phyloP scores from a whole-genome alignment of 2,888 invertebrate species.

The Oxyteleia sp. region DNA sequence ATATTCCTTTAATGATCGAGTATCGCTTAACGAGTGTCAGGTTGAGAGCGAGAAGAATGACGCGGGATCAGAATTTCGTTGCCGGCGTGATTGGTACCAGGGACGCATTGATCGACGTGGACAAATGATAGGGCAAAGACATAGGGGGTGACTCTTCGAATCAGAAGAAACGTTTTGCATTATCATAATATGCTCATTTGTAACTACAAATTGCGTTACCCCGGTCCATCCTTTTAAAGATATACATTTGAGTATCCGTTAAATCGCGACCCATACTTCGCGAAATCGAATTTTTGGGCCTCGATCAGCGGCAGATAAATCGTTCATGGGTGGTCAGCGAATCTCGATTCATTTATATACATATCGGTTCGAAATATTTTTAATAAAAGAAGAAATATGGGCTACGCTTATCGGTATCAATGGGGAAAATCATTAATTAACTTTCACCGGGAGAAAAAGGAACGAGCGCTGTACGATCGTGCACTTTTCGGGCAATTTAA shows the following conservation, averaged over 20 bases:
- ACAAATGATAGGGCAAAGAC: constrained; percentile 83
- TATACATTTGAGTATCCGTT: constrained; percentile 80
- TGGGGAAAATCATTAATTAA: constrained; percentile 42
- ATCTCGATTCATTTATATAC: constrained; percentile 38
- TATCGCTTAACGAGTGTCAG: constrained; percentile 63
- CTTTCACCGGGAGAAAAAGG: neutral
- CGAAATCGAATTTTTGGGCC: constrained; percentile 65
- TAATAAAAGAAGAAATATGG: constrained; percentile 7
- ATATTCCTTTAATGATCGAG: constrained; percentile 57
- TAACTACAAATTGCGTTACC: constrained; percentile 87
- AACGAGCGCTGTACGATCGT: constrained; percentile 1
- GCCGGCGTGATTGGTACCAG: constrained; percentile 62
- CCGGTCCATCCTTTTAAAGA: constrained; percentile 79
- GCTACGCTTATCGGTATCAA: constrained; percentile 3
- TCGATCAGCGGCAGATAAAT: constrained; percentile 68
- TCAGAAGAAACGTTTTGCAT: constrained; percentile 79
- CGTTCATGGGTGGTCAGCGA: constrained; percentile 71
- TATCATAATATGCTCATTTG: constrained; percentile 87
- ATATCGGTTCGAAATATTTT: constrained; percentile 26
- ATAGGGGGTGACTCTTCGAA: constrained; percentile 77
- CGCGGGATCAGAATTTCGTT: constrained; percentile 57
- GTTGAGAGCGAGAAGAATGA: constrained; percentile 56
- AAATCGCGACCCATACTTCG: constrained; percentile 79
- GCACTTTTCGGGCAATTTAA: constrained; percentile 22
- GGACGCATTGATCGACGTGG: constrained; percentile 85